Evolutionary conservation across 2,797 vertebrate genomes (phyloP).

Genomic region (Florisuga fusca): DNA sequence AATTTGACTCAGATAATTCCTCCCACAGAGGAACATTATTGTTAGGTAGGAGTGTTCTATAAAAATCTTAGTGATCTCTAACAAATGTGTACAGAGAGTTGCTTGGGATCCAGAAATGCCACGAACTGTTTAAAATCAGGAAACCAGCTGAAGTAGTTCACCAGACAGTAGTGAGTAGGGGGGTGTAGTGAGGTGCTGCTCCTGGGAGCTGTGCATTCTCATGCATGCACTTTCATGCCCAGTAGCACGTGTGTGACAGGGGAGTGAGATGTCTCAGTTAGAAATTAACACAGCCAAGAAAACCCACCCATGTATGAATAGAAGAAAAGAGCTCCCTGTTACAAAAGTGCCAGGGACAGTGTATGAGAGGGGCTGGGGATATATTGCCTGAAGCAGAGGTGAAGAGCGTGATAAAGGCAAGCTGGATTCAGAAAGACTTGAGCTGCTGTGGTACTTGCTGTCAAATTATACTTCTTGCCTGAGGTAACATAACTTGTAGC

Average conservation of each 20-base stretch:
- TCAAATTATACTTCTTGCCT: background rate
- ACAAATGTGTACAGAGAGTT: background rate
- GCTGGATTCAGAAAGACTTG: background rate
- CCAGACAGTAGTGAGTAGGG: background rate
- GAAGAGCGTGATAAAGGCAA: background rate
- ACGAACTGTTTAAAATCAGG: background rate
- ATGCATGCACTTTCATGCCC: background rate
- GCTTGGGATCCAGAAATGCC: background rate
- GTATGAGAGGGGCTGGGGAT: background rate
- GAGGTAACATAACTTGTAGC: background rate
- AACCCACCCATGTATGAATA: background rate
- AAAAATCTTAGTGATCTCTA: background rate
- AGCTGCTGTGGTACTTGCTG: background rate
- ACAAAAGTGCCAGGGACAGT: background rate
- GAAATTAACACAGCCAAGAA: background rate
- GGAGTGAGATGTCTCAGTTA: background rate
- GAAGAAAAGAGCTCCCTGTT: background rate
- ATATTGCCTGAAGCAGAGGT: background rate
- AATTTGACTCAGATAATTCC: background rate
- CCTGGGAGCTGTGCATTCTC: background rate
- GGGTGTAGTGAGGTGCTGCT: background rate
- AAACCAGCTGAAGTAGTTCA: background rate
- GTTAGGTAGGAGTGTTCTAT: background rate
- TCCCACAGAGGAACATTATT: background rate
- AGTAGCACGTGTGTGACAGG: accelerated